Conservation (phyloP, 2,888 invertebrate genomes). For the Rotaria macrura region DNA sequence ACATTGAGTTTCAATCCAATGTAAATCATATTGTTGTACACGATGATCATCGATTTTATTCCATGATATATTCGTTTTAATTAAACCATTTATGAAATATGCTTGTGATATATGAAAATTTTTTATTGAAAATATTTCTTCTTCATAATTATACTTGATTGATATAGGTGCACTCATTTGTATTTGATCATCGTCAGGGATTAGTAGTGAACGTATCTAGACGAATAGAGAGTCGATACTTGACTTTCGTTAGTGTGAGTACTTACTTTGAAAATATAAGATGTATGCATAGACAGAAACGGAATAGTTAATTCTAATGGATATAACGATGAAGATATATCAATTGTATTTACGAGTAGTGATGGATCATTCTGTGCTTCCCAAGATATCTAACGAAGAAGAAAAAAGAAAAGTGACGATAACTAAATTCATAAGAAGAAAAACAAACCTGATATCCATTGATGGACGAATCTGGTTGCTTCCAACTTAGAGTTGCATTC, state of each 20-base stretch:
- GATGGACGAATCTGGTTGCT: background rate
- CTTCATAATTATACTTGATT: background rate
- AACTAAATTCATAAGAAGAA: too few species aligned
- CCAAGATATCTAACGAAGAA: background rate
- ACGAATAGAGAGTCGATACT: background rate
- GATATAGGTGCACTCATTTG: background rate
- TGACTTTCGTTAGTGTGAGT: background rate
- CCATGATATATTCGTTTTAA: conserved; percentile 38
- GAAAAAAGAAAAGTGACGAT: too few species aligned
- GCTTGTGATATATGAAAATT: conserved; percentile 36
- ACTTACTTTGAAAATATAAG: background rate
- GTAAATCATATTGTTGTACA: conserved; percentile 37
- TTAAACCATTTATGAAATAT: conserved; percentile 38
- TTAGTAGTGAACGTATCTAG: background rate
- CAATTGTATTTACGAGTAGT: background rate
- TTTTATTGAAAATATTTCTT: background rate
- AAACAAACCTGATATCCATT: background rate
- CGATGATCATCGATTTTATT: conserved; percentile 31
- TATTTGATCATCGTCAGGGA: background rate
- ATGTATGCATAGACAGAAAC: background rate
- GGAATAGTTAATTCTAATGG: background rate
- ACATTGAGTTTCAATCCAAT: conserved; percentile 39
- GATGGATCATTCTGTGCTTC: background rate
- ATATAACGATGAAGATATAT: background rate
- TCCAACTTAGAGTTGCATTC: background rate